These are phyloP conservation scores for Ceriagrion tenellum DNA, from an alignment of 2,888 invertebrate genomes.

Conservation along the genomic window DNA sequence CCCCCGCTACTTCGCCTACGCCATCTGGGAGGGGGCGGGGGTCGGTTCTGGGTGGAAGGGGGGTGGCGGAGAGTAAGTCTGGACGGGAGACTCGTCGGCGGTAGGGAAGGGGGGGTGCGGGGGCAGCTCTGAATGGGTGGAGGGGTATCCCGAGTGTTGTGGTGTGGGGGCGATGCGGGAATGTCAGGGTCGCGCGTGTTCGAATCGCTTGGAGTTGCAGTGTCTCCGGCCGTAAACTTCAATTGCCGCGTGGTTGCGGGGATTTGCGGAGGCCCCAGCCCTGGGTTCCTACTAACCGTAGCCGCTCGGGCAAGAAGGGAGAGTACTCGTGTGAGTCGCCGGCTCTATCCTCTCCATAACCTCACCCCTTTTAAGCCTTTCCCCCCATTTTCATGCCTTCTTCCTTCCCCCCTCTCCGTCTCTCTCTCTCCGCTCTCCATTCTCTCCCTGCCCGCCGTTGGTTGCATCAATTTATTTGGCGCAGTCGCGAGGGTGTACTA, in stretches of 20 bases:
- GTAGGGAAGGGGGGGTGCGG: neutral
- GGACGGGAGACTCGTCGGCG: neutral
- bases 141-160: neutral
- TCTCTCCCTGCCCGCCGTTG: neutral
- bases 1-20: neutral
- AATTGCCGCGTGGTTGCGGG: slow-evolving; percentile 53
- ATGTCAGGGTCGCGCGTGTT: slow-evolving; percentile 65
- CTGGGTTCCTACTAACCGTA: neutral
- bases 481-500: neutral
- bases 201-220: slow-evolving; percentile 43
- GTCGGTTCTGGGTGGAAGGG: neutral
- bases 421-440: neutral
- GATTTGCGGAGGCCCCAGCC: neutral
- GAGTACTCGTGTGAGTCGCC: too few relatives aligned
- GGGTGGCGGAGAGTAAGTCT: neutral
- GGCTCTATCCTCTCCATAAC: neutral
- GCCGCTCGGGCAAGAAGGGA: neutral
- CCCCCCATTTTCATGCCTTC: too few relatives aligned
- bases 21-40: neutral
- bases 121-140: neutral
- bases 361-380: neutral
- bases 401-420: neutral
- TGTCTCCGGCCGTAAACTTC: slow-evolving; percentile 55
- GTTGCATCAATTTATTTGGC: slow-evolving; percentile 39
- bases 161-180: slow-evolving; percentile 41